Conservation (phyloP, 1,140 invertebrate species). For the Drosophila jambulina region DNA sequence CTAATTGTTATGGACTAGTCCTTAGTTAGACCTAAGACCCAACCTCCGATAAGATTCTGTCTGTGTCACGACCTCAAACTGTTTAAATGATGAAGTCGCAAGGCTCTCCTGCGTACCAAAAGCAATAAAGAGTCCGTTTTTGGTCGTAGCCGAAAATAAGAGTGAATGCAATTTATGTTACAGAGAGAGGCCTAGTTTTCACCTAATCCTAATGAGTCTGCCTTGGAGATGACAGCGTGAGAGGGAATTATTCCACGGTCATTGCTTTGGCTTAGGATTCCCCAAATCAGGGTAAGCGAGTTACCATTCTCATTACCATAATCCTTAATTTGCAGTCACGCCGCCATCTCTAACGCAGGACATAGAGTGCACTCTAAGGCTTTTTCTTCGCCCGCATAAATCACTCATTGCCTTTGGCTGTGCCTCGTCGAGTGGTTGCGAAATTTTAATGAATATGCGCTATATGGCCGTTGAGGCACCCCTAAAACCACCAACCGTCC, state of each 20-base stretch:
- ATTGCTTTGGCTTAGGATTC: neutral
- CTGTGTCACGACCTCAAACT: neutral
- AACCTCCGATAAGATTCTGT: constrained; percentile 9
- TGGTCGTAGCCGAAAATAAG: constrained; percentile 26
- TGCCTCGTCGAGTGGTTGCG: constrained; percentile 55
- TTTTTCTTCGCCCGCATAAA: constrained; percentile 49
- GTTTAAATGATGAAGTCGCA: neutral
- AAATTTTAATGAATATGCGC: constrained; percentile 75
- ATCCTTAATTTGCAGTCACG: constrained; percentile 17
- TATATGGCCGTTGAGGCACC: constrained; percentile 41
- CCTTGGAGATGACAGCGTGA: constrained; percentile 19
- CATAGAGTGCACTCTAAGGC: constrained; percentile 13
- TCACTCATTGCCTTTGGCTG: constrained; percentile 49
- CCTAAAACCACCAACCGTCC: constrained; percentile 13
- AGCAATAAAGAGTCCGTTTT: constrained; percentile 62
- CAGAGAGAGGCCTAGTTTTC: constrained; percentile 11
- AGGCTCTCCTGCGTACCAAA: constrained; percentile 20
- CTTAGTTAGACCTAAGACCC: constrained; percentile 50
- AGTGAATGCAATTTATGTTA: constrained; percentile 42
- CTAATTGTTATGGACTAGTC: constrained; percentile 86
- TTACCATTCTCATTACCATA: neutral
- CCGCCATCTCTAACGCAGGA: constrained; percentile 32
- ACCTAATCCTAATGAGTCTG: constrained; percentile 48
- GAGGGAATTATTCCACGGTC: neutral
- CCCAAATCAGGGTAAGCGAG: neutral